These are phyloP conservation scores for Hycleus phaleratus DNA, from an alignment of 1,140 invertebrate genomes.

Conservation along the genomic window DNA sequence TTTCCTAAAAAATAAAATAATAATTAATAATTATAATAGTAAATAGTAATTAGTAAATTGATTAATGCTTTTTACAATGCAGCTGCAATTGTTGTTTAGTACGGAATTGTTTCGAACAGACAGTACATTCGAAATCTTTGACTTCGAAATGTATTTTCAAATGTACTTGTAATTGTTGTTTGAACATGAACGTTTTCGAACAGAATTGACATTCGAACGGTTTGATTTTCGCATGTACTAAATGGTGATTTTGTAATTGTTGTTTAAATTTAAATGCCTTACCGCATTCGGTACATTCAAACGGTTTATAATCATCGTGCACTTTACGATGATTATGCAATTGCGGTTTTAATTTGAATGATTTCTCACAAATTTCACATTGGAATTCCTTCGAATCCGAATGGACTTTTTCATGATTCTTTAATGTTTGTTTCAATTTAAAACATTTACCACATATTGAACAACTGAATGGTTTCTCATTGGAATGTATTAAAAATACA, in stretches of 20 bases:
- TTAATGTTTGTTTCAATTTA: slow-evolving; percentile 5
- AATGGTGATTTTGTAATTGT: slow-evolving; percentile 16
- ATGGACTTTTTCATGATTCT: slow-evolving; percentile 14
- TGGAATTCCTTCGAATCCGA: slow-evolving; percentile 2
- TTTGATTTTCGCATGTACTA: slow-evolving; percentile 14
- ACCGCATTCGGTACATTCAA: slow-evolving; percentile 14
- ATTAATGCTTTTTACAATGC: not conserved
- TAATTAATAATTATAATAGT: no score
- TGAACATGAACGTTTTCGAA: not conserved
- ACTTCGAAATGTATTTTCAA: slow-evolving; percentile 5
- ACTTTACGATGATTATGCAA: slow-evolving; percentile 21
- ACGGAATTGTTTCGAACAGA: not conserved
- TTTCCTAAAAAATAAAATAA: no score
- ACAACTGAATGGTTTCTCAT: slow-evolving; percentile 7
- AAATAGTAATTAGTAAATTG: no score
- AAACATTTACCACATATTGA: not conserved
- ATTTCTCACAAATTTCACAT: slow-evolving; percentile 22
- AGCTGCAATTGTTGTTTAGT: slow-evolving; percentile 10
- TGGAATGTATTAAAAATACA: slow-evolving; percentile 1
- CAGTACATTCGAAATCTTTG: slow-evolving; percentile 17
- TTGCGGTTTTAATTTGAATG: slow-evolving; percentile 23
- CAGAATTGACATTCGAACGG: slow-evolving; percentile 14
- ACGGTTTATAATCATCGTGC: slow-evolving; percentile 18
- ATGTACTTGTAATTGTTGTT: slow-evolving; percentile 9
- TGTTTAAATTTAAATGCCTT: slow-evolving; percentile 20